These are phyloP conservation scores for Melolontha melolontha DNA, from an alignment of 2,888 invertebrate genomes.

Conservation along the genomic window DNA sequence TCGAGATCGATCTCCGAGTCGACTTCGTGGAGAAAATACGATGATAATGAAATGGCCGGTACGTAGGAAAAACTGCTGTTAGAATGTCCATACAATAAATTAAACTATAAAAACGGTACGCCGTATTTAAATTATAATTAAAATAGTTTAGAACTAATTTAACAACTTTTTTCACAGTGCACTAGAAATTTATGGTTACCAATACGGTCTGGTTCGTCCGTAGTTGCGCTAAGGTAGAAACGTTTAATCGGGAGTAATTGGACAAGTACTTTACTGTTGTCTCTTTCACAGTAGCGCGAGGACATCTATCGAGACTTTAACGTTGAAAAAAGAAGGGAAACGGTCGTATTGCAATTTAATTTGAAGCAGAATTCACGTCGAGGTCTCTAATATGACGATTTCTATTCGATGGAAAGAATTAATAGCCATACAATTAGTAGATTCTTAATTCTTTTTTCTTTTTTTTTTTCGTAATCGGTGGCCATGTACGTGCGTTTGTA, in stretches of 20 bases:
- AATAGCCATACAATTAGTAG: slow-evolving; percentile 52
- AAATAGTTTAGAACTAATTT: slow-evolving; percentile 41
- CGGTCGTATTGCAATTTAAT: not conserved
- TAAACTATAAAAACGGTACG: slow-evolving; percentile 32
- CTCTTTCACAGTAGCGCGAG: not conserved
- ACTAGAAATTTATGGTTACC: not conserved
- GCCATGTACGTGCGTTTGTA: too few relatives aligned
- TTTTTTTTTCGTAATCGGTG: slow-evolving; percentile 1
- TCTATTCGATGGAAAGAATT: slow-evolving; percentile 53
- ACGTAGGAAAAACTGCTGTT: slow-evolving; percentile 12
- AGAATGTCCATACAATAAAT: slow-evolving; percentile 43
- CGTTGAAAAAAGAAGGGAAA: slow-evolving; percentile 25
- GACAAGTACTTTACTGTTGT: not conserved
- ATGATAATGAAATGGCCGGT: too few relatives aligned
- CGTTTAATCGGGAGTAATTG: not conserved
- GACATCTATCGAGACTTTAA: slow-evolving; percentile 7
- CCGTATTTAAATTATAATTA: slow-evolving; percentile 43
- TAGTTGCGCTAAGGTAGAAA: not conserved
- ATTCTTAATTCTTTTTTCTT: slow-evolving; percentile 35
- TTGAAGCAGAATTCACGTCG: too few relatives aligned
- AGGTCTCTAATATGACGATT: slow-evolving; percentile 52
- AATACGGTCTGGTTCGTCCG: slow-evolving; percentile 1
- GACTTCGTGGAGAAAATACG: too few relatives aligned
- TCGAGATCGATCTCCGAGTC: too few relatives aligned
- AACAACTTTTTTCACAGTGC: slow-evolving; percentile 17